Evolutionary conservation across 2,113 vertebrate species (phyloP), one percentile per base, ranked within the genome.

Genomic region (Ceuthmochares aereus): DNA sequence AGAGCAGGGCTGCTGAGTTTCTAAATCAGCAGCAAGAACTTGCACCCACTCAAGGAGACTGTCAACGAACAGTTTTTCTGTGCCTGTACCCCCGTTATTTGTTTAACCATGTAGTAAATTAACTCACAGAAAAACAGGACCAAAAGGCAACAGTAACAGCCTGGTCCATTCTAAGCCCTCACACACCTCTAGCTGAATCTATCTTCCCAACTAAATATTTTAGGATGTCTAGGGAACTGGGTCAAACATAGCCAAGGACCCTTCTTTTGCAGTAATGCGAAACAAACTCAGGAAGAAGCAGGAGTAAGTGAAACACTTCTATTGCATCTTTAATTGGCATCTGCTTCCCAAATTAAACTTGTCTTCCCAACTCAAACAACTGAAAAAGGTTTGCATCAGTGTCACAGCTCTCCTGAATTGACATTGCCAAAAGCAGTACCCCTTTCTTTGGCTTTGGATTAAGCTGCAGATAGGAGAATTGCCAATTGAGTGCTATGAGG

Each of bases 1-100:
- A 95, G 68, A 96, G 90, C 95, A 81, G 51, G 60, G 89, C 89
- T 90, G 79, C 93, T 32, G 56, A 77, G 63, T 59, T 90, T 32
- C 56, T 67, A 63, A 17, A 85, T 52, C 92, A 83, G 67, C 92
- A 87, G 87, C 82, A 85, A 52, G 40, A 88, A 13, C 63, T 86
- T 51, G 55, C 51, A 80, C 12, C 22, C 36, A 27, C n/a, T 87
- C 30, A 62, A 78, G 59, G 18, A 16, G 9, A 60, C 11, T 34
- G 22, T 40, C 51, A 21, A 73, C 64, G 25, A 7, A 36, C 9
- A 69, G 74, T 55, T 85, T 63, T 58, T 51, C 54, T 85, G 54
- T 55, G 63, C 42, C 56, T 36, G 21, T 36, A 73, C 12, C 15
- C 49, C 27, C 66, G 6, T 20, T 73, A 22, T 64, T 72, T 69